These are phyloP conservation scores for Drosophila novamexicana DNA, from an alignment of 1,140 invertebrate species.

Conservation along the genomic window DNA sequence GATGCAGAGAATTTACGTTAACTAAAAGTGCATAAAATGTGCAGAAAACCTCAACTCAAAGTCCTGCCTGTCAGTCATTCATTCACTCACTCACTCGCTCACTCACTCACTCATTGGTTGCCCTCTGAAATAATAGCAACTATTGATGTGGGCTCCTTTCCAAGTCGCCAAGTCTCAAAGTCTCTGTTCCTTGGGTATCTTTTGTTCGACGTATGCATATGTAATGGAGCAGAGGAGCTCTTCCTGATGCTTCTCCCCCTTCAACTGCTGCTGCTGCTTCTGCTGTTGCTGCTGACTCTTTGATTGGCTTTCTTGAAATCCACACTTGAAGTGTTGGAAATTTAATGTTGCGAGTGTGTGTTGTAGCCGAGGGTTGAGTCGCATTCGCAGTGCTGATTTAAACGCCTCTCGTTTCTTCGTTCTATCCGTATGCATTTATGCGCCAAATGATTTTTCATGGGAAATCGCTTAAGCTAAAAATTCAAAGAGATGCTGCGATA, in stretches of 20 bases:
- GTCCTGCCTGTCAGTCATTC: slow-evolving; percentile 58
- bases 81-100: slow-evolving; percentile 12
- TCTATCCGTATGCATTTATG: slow-evolving; percentile 49
- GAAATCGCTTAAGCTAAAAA: slow-evolving; percentile 52
- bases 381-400: slow-evolving; percentile 28
- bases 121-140: slow-evolving; percentile 64
- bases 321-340: slow-evolving; percentile 55
- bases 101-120: slow-evolving; percentile 49
- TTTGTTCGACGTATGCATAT: slow-evolving; percentile 49
- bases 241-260: background rate
- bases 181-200: slow-evolving; percentile 29
- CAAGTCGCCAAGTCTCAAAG: slow-evolving; percentile 1
- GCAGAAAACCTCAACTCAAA: slow-evolving; percentile 46
- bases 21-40: slow-evolving; percentile 81
- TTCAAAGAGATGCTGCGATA: slow-evolving; percentile 29
- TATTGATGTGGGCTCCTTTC: slow-evolving; percentile 39
- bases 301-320: slow-evolving; percentile 57
- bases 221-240: slow-evolving; percentile 26
- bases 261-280: slow-evolving; percentile 6
- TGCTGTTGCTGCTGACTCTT: slow-evolving; percentile 13
- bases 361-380: slow-evolving; percentile 6
- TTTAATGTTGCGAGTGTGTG: slow-evolving; percentile 46
- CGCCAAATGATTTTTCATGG: slow-evolving; percentile 42
- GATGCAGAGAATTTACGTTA: slow-evolving; percentile 67
- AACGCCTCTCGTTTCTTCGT: slow-evolving; percentile 25